Conservation (phyloP, 2,797 vertebrate genomes). For the Sarcoramphus papa region DNA sequence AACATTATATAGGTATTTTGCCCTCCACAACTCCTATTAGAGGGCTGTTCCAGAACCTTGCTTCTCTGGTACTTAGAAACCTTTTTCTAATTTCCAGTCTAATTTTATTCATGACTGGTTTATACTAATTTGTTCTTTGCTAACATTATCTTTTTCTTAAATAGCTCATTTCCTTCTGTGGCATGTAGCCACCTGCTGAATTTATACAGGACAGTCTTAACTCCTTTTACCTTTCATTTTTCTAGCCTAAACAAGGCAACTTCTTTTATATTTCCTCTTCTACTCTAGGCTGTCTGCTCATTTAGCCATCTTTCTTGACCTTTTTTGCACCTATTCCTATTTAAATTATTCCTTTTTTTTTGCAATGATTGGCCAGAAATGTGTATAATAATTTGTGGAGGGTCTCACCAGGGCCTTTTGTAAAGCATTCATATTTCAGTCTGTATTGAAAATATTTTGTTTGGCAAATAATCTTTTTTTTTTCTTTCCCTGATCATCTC, state of each 20-base stretch:
- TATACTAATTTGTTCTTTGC: slow-evolving; percentile 31
- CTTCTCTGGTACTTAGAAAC: slow-evolving; percentile 17
- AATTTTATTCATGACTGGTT: slow-evolving; percentile 59
- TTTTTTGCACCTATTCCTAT: background rate
- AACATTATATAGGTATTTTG: background rate
- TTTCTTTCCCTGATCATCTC: background rate
- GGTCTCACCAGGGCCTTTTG: background rate
- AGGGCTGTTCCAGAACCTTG: slow-evolving; percentile 22
- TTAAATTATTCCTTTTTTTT: background rate
- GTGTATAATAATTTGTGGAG: background rate
- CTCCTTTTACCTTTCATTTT: slow-evolving; percentile 1
- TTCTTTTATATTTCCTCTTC: background rate
- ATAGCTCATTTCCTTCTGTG: slow-evolving; percentile 16
- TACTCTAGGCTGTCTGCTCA: background rate
- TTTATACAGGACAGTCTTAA: background rate
- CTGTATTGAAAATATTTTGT: background rate
- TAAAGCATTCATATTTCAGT: background rate
- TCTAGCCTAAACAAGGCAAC: background rate
- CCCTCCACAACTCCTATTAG: background rate
- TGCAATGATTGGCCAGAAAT: background rate
- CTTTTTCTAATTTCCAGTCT: slow-evolving; percentile 24
- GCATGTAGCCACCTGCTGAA: background rate
- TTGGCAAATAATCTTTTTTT: background rate
- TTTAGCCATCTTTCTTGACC: background rate
- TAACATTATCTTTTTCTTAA: slow-evolving; percentile 39